Conservation (phyloP, 37 sponge, comb jelly and placozoan genomes). For the Lycopodina hypogea region DNA sequence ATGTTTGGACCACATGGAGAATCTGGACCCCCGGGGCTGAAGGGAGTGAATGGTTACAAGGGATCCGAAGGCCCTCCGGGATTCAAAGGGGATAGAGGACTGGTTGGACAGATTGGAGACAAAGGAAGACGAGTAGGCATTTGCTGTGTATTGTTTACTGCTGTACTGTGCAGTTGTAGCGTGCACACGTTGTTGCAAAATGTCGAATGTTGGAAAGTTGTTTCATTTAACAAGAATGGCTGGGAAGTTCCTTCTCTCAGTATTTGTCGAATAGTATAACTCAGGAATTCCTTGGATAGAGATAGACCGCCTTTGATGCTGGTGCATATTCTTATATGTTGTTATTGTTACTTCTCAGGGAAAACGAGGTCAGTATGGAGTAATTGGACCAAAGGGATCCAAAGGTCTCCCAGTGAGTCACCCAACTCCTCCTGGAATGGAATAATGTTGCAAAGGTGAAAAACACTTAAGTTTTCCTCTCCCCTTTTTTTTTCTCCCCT, state of each 20-base stretch:
- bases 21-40: background rate
- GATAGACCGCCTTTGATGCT: background rate
- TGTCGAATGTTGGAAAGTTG: too few relatives aligned
- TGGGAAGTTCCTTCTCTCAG: too few relatives aligned
- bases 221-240: too few relatives aligned
- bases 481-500: too few relatives aligned
- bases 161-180: background rate
- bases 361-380: conserved; percentile 12
- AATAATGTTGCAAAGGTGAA: background rate
- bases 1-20: conserved; percentile 5
- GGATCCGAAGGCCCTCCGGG: conserved; percentile 14
- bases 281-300: too few relatives aligned
- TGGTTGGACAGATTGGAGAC: conserved; percentile 14
- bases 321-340: background rate
- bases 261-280: too few relatives aligned
- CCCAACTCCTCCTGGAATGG: background rate
- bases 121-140: conserved; percentile 15
- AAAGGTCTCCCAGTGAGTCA: conserved; percentile 15
- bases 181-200: too few relatives aligned
- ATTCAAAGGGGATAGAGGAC: conserved; percentile 16
- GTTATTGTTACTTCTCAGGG: conserved; percentile 8
- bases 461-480: too few relatives aligned
- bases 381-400: conserved; percentile 3
- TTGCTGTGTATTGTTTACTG: too few relatives aligned
- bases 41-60: conserved; percentile 5